Evolutionary conservation across 2,888 invertebrate genomes (phyloP).

Genomic region (Morinoia aosen): DNA sequence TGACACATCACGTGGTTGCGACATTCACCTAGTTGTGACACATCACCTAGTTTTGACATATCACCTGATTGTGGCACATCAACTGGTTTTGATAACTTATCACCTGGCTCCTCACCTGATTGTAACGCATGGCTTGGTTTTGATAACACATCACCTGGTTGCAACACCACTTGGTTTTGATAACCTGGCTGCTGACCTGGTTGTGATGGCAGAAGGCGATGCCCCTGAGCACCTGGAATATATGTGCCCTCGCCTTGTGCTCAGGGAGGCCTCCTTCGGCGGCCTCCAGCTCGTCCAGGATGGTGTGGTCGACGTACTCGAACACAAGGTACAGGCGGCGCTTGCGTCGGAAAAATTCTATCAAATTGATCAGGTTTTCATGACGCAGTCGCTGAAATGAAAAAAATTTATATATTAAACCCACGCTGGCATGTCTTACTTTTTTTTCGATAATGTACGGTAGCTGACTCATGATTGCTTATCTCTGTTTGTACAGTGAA

Average conservation of each 20-base stretch:
- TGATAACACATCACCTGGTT: background rate
- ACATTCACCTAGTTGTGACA: background rate
- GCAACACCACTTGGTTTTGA: background rate
- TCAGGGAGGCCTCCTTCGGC: slow-evolving; percentile 81
- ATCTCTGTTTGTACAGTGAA: too few relatives aligned
- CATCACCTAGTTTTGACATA: background rate
- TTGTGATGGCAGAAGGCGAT: slow-evolving; percentile 87
- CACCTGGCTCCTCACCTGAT: background rate
- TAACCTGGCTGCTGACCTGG: slow-evolving; percentile 77
- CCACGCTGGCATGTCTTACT: background rate
- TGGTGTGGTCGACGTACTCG: slow-evolving; percentile 88
- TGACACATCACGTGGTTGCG: background rate
- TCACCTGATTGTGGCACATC: background rate
- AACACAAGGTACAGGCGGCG: slow-evolving; percentile 89
- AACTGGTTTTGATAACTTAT: background rate
- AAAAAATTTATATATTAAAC: slow-evolving; percentile 56
- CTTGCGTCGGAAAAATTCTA: slow-evolving; percentile 88
- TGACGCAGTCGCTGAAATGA: slow-evolving; percentile 83
- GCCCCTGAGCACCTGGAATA: slow-evolving; percentile 86
- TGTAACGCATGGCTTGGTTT: background rate
- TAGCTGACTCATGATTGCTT: background rate
- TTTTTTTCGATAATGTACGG: background rate
- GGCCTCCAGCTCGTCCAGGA: slow-evolving; percentile 86
- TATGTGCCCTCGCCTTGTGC: slow-evolving; percentile 81
- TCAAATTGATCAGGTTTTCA: slow-evolving; percentile 88